Conservation (phyloP, 2,888 invertebrate species). For the Heteromyza rotundicornis region DNA sequence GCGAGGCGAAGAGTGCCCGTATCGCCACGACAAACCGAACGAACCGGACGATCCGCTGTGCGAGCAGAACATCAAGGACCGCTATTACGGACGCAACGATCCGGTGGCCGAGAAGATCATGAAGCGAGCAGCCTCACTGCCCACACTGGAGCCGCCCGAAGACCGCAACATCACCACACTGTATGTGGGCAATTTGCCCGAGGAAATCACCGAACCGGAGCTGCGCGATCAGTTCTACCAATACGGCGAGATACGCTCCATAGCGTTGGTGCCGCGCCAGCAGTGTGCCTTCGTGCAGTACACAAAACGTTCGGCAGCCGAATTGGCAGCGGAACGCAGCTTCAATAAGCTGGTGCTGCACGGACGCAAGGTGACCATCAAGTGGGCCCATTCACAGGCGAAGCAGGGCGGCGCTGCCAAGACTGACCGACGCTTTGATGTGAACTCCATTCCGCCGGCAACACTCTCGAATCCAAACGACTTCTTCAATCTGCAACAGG, state of each 20-base stretch:
- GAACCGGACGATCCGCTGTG: constrained; percentile 93
- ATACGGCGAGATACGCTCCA: constrained; percentile 94
- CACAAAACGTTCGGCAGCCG: constrained; percentile 87
- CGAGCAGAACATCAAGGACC: constrained; percentile 90
- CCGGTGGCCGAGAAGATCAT: constrained; percentile 92
- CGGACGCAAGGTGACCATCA: constrained; percentile 91
- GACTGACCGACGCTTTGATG: constrained; percentile 68
- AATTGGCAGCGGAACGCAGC: constrained; percentile 92
- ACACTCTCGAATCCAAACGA: constrained; percentile 68
- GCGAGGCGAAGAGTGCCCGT: constrained; percentile 92
- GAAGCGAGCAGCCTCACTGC: constrained; percentile 88
- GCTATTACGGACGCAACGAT: constrained; percentile 90
- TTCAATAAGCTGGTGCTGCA: constrained; percentile 89
- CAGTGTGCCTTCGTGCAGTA: constrained; percentile 98
- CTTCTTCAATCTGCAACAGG: constrained; percentile 68
- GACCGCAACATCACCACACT: constrained; percentile 95
- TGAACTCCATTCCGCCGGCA: constrained; percentile 80
- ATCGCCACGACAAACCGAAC: constrained; percentile 91
- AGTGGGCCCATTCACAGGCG: constrained; percentile 97
- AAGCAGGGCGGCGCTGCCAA: constrained; percentile 66
- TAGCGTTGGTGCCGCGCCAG: constrained; percentile 90
- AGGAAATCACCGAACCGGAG: constrained; percentile 86
- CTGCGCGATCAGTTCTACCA: constrained; percentile 97
- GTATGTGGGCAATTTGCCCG: constrained; percentile 95
- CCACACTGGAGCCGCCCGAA: constrained; percentile 93